Conservation (phyloP, 2,888 invertebrate species). For the Phyto melanocephala region DNA sequence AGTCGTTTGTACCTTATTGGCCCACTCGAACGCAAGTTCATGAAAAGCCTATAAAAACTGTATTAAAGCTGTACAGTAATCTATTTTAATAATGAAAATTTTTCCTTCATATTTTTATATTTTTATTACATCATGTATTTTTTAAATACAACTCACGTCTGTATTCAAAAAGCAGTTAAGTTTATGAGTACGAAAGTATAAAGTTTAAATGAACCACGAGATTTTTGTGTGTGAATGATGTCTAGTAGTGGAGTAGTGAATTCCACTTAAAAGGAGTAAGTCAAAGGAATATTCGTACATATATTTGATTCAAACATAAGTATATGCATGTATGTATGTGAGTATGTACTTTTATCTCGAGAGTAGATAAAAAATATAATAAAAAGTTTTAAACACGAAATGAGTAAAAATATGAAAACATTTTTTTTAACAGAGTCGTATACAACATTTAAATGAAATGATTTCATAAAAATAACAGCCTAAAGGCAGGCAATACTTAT, state of each 20-base stretch:
- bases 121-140: slow-evolving; percentile 10
- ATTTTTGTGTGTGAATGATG: not conserved
- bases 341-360: slow-evolving; percentile 2
- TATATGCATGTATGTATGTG: not conserved
- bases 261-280: not conserved
- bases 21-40: not conserved
- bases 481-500: slow-evolving; percentile 20
- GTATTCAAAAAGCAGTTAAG: slow-evolving; percentile 40
- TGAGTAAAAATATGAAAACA: not conserved
- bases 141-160: slow-evolving; percentile 39
- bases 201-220: slow-evolving; percentile 26
- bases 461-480: slow-evolving; percentile 44
- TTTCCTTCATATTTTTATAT: slow-evolving; percentile 8
- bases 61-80: not conserved
- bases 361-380: slow-evolving; percentile 10
- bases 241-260: not conserved
- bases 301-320: not conserved
- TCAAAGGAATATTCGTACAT: not conserved
- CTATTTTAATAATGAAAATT: slow-evolving; percentile 5
- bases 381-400: slow-evolving; percentile 27
- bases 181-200: slow-evolving; percentile 27
- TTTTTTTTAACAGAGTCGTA: not conserved
- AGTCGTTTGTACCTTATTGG: not conserved
- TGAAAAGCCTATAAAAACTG: slow-evolving; percentile 17
- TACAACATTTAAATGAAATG: slow-evolving; percentile 33